Conservation (phyloP, 2,888 invertebrate species). For the Ashinkailepas kermadecensis region DNA sequence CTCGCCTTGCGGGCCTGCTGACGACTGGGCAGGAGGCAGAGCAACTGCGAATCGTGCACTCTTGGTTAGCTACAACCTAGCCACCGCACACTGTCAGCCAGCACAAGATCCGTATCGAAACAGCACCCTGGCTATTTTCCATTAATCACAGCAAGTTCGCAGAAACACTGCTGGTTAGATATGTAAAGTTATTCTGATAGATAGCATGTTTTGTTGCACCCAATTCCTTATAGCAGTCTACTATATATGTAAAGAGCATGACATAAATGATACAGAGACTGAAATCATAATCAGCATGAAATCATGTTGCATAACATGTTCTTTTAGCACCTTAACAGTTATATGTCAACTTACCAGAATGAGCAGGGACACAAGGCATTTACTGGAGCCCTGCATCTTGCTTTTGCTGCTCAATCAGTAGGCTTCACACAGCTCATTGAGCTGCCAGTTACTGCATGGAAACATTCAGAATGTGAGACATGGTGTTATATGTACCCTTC, state of each 20-base stretch:
- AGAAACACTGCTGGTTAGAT: neutral
- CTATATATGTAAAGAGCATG: too few species aligned
- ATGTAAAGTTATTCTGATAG: neutral
- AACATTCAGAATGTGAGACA: constrained; percentile 86
- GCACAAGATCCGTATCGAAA: neutral
- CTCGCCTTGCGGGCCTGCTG: neutral
- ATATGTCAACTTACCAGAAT: neutral
- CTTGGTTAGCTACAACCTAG: neutral
- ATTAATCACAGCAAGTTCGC: neutral
- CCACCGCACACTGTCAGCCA: neutral
- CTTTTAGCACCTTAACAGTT: too few species aligned
- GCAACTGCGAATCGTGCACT: neutral
- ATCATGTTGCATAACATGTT: too few species aligned
- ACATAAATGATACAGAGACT: too few species aligned
- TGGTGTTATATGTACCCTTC: constrained; percentile 69
- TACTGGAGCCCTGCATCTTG: neutral
- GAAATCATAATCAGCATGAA: too few species aligned
- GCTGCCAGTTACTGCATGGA: constrained; percentile 70
- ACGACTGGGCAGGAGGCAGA: neutral
- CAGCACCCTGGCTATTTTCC: neutral
- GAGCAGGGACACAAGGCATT: neutral
- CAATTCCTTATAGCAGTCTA: neutral
- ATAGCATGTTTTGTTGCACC: neutral
- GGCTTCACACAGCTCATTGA: neutral
- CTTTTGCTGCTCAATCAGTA: neutral